Evolutionary conservation across 2,888 invertebrate genomes (phyloP).

Genomic region (Molanna angustata): DNA sequence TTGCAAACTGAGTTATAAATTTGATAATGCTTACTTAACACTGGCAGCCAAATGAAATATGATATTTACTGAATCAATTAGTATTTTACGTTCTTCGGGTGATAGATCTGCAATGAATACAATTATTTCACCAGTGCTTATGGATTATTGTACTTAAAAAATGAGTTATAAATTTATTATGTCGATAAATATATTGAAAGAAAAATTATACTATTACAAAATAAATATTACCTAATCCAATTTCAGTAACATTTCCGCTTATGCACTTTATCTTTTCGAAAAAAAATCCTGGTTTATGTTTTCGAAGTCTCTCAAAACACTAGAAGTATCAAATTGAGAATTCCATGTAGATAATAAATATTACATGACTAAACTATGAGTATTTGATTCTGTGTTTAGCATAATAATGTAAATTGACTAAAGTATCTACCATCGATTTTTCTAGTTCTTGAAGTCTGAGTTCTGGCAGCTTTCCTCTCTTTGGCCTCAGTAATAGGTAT

Average conservation of each 20-base stretch:
- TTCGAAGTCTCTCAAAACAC: slow-evolving; percentile 61
- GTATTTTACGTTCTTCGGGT: slow-evolving; percentile 47
- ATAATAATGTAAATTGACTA: no score
- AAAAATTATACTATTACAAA: no score
- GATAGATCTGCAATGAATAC: slow-evolving; percentile 53
- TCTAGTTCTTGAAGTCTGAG: slow-evolving; percentile 61
- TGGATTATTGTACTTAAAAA: no score
- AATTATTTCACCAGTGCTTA: no score
- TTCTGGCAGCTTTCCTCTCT: slow-evolving; percentile 62
- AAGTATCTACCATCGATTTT: slow-evolving; percentile 21
- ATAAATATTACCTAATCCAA: slow-evolving; percentile 59
- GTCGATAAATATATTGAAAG: no score
- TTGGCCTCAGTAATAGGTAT: slow-evolving; percentile 73
- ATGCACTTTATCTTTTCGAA: slow-evolving; percentile 64
- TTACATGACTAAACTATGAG: no score
- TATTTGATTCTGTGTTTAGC: no score
- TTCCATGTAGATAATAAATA: no score
- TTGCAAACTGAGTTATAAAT: no score
- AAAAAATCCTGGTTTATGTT: slow-evolving; percentile 53
- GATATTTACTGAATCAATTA: slow-evolving; percentile 61
- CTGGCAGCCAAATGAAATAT: slow-evolving; percentile 80
- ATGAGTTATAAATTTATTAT: no score
- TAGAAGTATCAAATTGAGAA: slow-evolving; percentile 43
- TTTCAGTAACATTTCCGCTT: slow-evolving; percentile 57
- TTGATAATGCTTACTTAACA: slow-evolving; percentile 51